A percentile compares a stretch with the other conserved stretches of the same genome.
Evolutionary conservation across 2,888 invertebrate species (phyloP).

Genomic region (Tigriopus californicus): DNA sequence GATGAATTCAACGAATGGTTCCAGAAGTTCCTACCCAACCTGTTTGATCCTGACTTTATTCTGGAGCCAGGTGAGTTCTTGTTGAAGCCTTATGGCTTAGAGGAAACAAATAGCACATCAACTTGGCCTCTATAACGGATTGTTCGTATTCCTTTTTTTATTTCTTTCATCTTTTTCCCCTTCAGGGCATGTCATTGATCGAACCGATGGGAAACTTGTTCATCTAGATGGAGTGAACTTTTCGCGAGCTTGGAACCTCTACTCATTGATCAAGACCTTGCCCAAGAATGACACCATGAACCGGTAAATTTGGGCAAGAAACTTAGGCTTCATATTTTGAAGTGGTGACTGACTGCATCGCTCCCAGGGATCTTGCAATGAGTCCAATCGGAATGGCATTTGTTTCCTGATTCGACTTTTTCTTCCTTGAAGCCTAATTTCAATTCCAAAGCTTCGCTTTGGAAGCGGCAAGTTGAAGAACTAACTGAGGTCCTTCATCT

Average conservation of each 20-base stretch:
- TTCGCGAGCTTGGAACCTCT: constrained; percentile 13
- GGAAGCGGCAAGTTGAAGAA: neutral
- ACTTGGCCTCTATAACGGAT: neutral
- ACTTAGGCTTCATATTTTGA: too few relatives aligned
- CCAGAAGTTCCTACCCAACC: neutral
- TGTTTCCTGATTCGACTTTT: neutral
- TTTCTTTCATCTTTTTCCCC: neutral
- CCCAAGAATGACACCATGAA: neutral
- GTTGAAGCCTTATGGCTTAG: too few relatives aligned
- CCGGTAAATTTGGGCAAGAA: neutral
- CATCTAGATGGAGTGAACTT: constrained; percentile 16
- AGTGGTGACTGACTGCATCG: too few relatives aligned
- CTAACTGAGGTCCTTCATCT: neutral
- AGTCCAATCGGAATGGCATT: too few relatives aligned
- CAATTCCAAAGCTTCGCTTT: neutral
- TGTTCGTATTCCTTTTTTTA: neutral
- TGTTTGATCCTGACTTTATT: constrained; percentile 2
- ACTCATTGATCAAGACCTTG: neutral
- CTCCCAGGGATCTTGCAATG: too few relatives aligned
- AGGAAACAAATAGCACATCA: too few relatives aligned
- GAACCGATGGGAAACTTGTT: constrained; percentile 14
- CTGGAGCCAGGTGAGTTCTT: constrained; percentile 6
- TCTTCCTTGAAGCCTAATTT: neutral
- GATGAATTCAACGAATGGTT: neutral
- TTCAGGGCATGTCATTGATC: constrained; percentile 4